Conservation (phyloP, 1,140 invertebrate genomes). For the Pemphigus obesinymphae region DNA sequence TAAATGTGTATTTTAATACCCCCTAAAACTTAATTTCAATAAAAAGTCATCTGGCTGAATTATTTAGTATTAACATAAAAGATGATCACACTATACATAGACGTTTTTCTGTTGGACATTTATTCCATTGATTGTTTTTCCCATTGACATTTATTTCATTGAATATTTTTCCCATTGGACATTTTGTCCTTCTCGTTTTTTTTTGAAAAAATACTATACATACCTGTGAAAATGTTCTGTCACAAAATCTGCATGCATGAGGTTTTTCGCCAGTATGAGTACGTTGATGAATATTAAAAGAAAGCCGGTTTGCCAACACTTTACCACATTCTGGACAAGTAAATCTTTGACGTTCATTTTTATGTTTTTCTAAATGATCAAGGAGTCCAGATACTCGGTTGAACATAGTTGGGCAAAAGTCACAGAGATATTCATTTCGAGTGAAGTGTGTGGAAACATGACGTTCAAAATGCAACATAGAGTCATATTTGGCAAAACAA, state of each 20-base stretch:
- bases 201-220: too few relatives aligned
- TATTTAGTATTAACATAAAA: too few relatives aligned
- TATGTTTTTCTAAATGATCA: slow-evolving; percentile 39
- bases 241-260: slow-evolving; percentile 58
- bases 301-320: slow-evolving; percentile 30
- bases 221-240: slow-evolving; percentile 60
- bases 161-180: too few relatives aligned
- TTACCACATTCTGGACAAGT: slow-evolving; percentile 39
- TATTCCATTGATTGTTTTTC: too few relatives aligned
- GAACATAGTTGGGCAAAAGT: slow-evolving; percentile 38
- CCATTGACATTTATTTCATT: too few relatives aligned
- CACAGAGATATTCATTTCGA: slow-evolving; percentile 29
- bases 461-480: slow-evolving; percentile 25
- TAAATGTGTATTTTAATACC: too few relatives aligned
- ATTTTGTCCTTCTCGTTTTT: too few relatives aligned
- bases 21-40: too few relatives aligned
- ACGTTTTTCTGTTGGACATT: too few relatives aligned
- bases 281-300: slow-evolving; percentile 50
- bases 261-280: slow-evolving; percentile 62
- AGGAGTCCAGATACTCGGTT: slow-evolving; percentile 20
- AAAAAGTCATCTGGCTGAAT: too few relatives aligned
- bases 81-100: too few relatives aligned
- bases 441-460: slow-evolving; percentile 29
- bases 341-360: slow-evolving; percentile 18
- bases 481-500: slow-evolving; percentile 27